A percentile compares a stretch with the other conserved stretches of the same genome.
Evolutionary conservation across 2,888 invertebrate genomes (phyloP).

Genomic region (Lucinisca nassula): DNA sequence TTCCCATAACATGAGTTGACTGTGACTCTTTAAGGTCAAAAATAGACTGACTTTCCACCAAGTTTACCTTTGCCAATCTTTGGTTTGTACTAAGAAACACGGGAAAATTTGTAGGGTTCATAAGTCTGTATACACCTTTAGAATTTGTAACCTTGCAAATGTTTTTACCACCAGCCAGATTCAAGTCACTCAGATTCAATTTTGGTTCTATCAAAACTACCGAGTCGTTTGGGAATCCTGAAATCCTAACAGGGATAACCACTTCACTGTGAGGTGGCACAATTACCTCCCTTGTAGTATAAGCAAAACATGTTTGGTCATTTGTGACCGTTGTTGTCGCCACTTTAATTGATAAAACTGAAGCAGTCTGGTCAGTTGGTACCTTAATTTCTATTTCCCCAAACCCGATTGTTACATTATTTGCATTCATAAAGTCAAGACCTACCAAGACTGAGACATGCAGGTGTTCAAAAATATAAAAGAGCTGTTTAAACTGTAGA

Average conservation of each 20-base stretch:
- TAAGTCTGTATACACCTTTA: constrained; percentile 19
- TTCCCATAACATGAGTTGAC: neutral
- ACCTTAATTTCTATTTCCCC: neutral
- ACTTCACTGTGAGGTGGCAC: constrained; percentile 17
- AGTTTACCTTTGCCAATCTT: neutral
- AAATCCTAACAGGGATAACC: constrained; percentile 2
- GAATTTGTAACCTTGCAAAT: neutral
- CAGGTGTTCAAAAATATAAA: neutral
- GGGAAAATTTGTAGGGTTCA: constrained; percentile 27
- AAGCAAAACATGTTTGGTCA: constrained; percentile 3
- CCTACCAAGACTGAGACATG: constrained; percentile 1
- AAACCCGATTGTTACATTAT: neutral
- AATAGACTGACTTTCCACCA: neutral
- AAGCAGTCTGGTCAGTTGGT: neutral
- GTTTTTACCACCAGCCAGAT: constrained; percentile 12
- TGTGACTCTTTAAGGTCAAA: neutral
- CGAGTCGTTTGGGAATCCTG: neutral
- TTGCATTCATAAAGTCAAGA: neutral
- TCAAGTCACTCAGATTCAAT: neutral
- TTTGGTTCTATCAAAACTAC: constrained; percentile 5
- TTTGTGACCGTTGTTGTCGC: neutral
- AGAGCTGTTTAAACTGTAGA: neutral
- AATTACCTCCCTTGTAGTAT: constrained; percentile 1
- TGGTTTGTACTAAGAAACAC: constrained; percentile 20
- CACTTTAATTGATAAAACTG: neutral